Percentiles rank a stretch among this genome's conserved stretches.
Evolutionary conservation across 2,888 invertebrate species (phyloP).

Genomic region (Chaitophorus viminalis): DNA sequence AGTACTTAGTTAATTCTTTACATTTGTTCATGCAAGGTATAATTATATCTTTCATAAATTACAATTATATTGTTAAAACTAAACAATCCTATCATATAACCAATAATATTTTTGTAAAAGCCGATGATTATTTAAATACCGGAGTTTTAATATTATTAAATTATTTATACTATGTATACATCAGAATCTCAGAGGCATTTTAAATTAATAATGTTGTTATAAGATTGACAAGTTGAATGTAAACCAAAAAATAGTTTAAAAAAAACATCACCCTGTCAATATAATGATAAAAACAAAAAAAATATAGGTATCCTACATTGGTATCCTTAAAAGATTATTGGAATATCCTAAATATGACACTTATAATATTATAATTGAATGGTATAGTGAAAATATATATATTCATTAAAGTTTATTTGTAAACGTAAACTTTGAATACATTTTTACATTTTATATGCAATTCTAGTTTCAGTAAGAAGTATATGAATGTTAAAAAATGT

Average conservation of each 20-base stretch:
- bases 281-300: not conserved
- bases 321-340: not conserved
- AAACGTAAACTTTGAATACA: not conserved
- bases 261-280: not conserved
- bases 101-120: not conserved
- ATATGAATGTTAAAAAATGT: not conserved
- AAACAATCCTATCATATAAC: not conserved
- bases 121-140: not conserved
- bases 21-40: slow-evolving; percentile 16
- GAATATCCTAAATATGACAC: slow-evolving; percentile 19
- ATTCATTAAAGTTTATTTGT: not conserved
- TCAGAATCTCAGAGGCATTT: no score
- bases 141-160: no score
- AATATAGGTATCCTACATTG: not conserved
- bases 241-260: not conserved
- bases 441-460: not conserved
- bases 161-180: no score
- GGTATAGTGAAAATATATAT: not conserved
- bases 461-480: not conserved
- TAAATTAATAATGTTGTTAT: no score
- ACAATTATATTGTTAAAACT: not conserved
- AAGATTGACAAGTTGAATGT: no score
- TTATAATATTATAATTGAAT: not conserved
- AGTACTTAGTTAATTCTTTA: not conserved
- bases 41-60: not conserved